Evolutionary conservation across 2,888 invertebrate species (phyloP).

Genomic region (Gnatocerus cornutus): DNA sequence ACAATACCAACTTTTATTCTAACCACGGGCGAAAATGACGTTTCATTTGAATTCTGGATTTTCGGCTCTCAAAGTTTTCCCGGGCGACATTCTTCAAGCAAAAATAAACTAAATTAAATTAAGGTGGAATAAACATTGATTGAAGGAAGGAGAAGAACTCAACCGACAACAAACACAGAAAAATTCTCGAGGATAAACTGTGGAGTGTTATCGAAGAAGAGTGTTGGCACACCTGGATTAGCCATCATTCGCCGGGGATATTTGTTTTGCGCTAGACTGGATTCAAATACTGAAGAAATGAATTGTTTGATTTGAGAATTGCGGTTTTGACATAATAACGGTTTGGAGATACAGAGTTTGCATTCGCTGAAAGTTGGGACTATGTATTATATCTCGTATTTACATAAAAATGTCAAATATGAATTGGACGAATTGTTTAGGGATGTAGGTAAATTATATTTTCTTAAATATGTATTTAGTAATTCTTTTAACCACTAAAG

Average conservation of each 20-base stretch:
- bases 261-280: slow-evolving; percentile 22
- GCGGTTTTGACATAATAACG: slow-evolving; percentile 2
- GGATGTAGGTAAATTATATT: too few relatives aligned
- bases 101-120: slow-evolving; percentile 11
- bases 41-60: background rate
- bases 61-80: background rate
- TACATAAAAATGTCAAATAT: too few relatives aligned
- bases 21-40: background rate
- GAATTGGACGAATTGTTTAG: too few relatives aligned
- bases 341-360: background rate
- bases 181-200: slow-evolving; percentile 13
- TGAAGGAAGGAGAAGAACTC: slow-evolving; percentile 2
- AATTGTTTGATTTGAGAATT: slow-evolving; percentile 10
- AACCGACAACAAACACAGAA: slow-evolving; percentile 5
- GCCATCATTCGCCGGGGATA: slow-evolving; percentile 31
- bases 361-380: background rate
- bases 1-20: background rate
- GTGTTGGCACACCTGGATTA: slow-evolving; percentile 35
- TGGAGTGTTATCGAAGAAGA: slow-evolving; percentile 19
- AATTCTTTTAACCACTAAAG: background rate
- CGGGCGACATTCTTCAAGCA: background rate
- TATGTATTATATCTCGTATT: too few relatives aligned
- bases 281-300: slow-evolving; percentile 15
- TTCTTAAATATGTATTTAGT: too few relatives aligned
- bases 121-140: slow-evolving; percentile 16